Percentiles rank a stretch among this genome's conserved stretches.
These are phyloP conservation scores for Achlya flavicornis DNA, from an alignment of 2,888 invertebrate species.

Conservation along the genomic window DNA sequence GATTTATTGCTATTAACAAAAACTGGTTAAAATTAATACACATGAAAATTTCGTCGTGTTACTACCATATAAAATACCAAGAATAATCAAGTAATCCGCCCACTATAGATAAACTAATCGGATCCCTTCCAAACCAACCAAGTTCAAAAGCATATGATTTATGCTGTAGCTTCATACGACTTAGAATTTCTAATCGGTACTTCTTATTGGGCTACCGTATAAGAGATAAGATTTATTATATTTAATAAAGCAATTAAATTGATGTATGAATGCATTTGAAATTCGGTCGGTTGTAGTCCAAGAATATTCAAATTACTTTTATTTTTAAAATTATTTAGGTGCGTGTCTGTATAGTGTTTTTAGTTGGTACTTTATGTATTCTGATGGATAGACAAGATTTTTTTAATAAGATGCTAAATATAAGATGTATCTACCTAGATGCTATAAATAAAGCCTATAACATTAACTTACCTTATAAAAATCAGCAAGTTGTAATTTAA, in stretches of 20 bases:
- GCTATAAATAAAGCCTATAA: neutral
- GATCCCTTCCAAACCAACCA: conserved; percentile 3
- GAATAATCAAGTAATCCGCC: neutral
- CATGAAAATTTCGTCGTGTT: neutral
- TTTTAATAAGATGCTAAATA: too few relatives aligned
- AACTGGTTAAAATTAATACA: conserved; percentile 4
- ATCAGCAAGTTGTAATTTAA: neutral
- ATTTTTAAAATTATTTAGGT: neutral
- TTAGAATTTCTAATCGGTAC: conserved; percentile 14
- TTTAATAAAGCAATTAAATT: conserved; percentile 44
- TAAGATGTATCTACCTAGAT: neutral
- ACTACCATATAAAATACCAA: neutral
- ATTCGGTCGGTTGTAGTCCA: conserved; percentile 6
- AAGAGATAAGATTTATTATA: conserved; percentile 40
- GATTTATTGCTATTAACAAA: neutral
- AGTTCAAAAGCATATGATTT: conserved; percentile 2
- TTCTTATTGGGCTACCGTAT: conserved; percentile 36
- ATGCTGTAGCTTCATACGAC: neutral
- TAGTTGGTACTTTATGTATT: neutral
- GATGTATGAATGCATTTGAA: conserved; percentile 31
- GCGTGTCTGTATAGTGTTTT: neutral
- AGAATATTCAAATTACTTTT: conserved; percentile 10
- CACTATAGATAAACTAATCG: conserved; percentile 7
- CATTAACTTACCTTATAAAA: neutral
- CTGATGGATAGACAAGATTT: neutral